Percentiles rank a stretch among this genome's conserved stretches.
phyloP scores from a whole-genome alignment of 2,113 vertebrate species.

The Alligator mississippiensis region DNA sequence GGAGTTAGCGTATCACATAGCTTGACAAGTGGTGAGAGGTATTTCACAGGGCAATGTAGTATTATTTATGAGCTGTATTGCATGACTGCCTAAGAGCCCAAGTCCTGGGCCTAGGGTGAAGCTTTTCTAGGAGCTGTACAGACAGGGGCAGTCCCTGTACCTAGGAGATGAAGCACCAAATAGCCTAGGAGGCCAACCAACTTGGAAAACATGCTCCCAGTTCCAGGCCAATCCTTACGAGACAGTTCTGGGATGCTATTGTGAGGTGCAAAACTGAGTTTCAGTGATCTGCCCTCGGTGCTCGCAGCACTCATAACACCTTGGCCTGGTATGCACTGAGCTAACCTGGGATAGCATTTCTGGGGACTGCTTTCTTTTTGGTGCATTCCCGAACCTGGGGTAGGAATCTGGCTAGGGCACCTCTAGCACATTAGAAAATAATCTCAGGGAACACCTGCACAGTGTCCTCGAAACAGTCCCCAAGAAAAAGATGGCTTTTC shows the following conservation, averaged over 20 bases:
- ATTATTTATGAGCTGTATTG: neutral
- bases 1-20: neutral
- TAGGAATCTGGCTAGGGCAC: neutral
- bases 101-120: no score
- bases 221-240: neutral
- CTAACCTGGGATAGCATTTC: neutral
- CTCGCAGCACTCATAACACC: rapidly evolving
- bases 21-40: neutral
- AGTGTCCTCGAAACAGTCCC: neutral
- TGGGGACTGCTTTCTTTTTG: neutral
- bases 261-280: neutral
- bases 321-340: rapidly evolving
- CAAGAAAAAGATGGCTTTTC: neutral
- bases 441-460: neutral
- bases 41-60: neutral
- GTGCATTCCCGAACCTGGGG: no score
- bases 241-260: neutral
- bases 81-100: neutral
- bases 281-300: rapidly evolving
- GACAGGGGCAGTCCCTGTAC: no score
- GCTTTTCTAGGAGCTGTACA: no score
- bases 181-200: neutral
- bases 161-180: neutral
- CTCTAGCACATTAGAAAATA: rapidly evolving
- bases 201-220: neutral